Percentiles rank a stretch among this genome's conserved stretches.
phyloP scores from a whole-genome alignment of 2,113 vertebrate species.

The Paratilapia polleni region DNA sequence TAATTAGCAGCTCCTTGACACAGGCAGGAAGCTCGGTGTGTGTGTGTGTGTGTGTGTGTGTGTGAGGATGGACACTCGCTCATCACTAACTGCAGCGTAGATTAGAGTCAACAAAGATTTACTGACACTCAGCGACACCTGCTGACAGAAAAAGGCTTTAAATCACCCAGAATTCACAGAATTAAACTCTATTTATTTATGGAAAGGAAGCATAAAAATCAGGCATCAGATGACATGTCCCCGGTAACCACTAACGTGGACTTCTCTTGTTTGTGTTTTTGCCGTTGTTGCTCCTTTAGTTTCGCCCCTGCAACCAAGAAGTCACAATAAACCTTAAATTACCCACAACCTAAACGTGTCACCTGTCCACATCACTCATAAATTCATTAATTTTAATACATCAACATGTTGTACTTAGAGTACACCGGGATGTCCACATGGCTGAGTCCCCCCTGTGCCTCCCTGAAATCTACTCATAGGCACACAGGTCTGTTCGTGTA shows the following conservation, averaged over 20 bases:
- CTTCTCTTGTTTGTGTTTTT: no score
- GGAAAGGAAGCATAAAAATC: no score
- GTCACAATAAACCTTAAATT: no score
- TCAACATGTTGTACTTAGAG: not conserved
- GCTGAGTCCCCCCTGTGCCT: not conserved
- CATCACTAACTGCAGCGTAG: not conserved
- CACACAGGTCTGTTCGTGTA: not conserved
- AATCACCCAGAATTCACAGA: not conserved
- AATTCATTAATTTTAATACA: not conserved
- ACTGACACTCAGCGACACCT: not conserved
- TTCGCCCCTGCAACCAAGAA: no score
- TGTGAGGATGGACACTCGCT: not conserved
- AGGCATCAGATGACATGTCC: no score
- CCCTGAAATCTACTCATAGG: not conserved
- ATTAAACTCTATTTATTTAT: not conserved
- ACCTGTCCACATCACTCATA: not conserved
- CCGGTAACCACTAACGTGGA: no score
- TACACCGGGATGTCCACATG: not conserved
- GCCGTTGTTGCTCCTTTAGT: no score
- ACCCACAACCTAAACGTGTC: not conserved
- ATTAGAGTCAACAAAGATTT: not conserved
- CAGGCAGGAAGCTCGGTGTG: not conserved
- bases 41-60: not conserved
- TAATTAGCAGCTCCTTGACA: conserved; percentile 18
- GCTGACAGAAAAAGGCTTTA: not conserved